These are phyloP conservation scores for Tetragnatha versicolor DNA, from an alignment of 1,140 invertebrate species.

Conservation along the genomic window DNA sequence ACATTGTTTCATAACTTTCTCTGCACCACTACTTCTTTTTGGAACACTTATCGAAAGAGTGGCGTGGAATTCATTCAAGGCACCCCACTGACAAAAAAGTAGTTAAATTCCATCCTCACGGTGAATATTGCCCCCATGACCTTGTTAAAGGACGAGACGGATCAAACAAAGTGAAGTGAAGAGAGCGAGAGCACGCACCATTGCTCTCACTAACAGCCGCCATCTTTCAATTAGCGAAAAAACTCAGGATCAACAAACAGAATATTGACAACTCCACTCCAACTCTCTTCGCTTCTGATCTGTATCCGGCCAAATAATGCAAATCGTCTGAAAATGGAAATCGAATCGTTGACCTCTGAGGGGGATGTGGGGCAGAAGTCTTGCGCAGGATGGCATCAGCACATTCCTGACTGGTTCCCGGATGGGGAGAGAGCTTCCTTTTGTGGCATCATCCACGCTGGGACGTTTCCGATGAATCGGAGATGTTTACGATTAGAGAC, in stretches of 20 bases:
- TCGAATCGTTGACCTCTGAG: conserved; percentile 2
- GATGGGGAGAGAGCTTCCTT: too few relatives aligned
- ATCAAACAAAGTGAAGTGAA: conserved; percentile 12
- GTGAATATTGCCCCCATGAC: conserved; percentile 19
- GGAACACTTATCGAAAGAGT: too few relatives aligned
- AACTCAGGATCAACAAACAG: not conserved
- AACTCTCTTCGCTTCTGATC: too few relatives aligned
- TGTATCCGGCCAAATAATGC: conserved; percentile 9
- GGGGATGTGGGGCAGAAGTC: not conserved
- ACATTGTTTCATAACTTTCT: too few relatives aligned
- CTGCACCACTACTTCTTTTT: too few relatives aligned
- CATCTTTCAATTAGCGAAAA: conserved; percentile 22
- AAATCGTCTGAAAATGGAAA: not conserved
- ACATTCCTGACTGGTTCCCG: not conserved
- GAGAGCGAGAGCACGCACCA: not conserved
- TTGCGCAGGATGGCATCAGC: not conserved
- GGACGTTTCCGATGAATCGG: too few relatives aligned
- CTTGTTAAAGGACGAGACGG: conserved; percentile 19
- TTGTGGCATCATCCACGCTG: too few relatives aligned
- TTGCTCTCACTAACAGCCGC: not conserved
- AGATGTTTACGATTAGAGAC: too few relatives aligned
- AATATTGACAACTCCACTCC: conserved; percentile 15
- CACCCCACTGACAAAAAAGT: too few relatives aligned
- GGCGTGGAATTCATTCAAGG: too few relatives aligned
- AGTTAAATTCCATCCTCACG: too few relatives aligned